phyloP scores from a whole-genome alignment of 2,888 invertebrate species.

The Bombyx huttoni region DNA sequence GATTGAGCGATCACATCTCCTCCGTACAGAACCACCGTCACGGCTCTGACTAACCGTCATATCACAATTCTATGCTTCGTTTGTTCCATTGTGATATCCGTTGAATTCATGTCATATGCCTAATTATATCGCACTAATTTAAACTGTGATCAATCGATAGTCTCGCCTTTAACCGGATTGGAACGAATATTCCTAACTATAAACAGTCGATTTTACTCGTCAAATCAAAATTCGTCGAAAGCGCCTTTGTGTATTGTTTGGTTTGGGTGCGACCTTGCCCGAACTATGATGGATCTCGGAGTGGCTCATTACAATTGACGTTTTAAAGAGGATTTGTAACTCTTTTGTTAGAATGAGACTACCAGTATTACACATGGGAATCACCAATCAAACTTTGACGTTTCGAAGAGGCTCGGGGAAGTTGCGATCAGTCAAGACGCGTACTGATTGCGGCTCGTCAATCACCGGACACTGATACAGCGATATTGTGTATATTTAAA shows the following conservation, averaged over 20 bases:
- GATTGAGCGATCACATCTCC: conserved; percentile 62
- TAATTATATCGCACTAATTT: conserved; percentile 62
- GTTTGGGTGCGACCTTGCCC: conserved; percentile 36
- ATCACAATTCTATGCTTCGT: conserved; percentile 64
- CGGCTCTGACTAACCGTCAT: conserved; percentile 58
- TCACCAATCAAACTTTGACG: conserved; percentile 66
- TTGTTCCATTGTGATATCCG: conserved; percentile 62
- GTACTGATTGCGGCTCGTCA: conserved; percentile 48
- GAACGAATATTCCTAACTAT: conserved; percentile 6
- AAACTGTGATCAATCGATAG: conserved; percentile 49
- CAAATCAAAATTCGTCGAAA: conserved; percentile 13
- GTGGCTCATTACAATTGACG: conserved; percentile 23
- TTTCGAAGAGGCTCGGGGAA: conserved; percentile 48
- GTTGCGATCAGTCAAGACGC: conserved; percentile 46
- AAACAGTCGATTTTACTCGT: conserved; percentile 9
- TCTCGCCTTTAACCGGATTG: conserved; percentile 33
- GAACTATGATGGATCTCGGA: conserved; percentile 52
- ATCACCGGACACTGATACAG: conserved; percentile 39
- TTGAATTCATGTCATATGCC: conserved; percentile 66
- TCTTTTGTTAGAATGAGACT: conserved; percentile 38
- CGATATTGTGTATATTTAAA: not conserved
- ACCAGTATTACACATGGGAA: conserved; percentile 71
- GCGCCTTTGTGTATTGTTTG: conserved; percentile 37
- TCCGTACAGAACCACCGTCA: conserved; percentile 40
- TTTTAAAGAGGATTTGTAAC: conserved; percentile 28